Evolutionary conservation across 2,888 invertebrate species (phyloP).

Genomic region (Lathronympha strigana): DNA sequence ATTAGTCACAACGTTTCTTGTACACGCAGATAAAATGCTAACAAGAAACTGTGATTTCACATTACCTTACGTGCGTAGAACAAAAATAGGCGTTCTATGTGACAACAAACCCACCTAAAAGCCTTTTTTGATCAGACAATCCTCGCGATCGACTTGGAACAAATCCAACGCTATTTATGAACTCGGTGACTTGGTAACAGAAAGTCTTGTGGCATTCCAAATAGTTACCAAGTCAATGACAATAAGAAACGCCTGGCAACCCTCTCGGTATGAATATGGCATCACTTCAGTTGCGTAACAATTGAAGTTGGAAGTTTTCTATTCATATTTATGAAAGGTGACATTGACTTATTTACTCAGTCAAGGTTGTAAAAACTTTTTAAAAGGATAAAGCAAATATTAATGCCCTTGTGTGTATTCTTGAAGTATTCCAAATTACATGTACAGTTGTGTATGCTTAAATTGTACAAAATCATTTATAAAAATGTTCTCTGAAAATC

Average conservation of each 20-base stretch:
- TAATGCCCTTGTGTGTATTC: too few species aligned
- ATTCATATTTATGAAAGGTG: conserved; percentile 36
- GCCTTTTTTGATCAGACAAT: conserved; percentile 60
- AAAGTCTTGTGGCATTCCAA: conserved; percentile 54
- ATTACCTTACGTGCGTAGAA: neutral
- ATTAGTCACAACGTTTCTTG: too few species aligned
- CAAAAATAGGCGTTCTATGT: neutral
- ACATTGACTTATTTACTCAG: conserved; percentile 26
- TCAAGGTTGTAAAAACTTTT: conserved; percentile 23
- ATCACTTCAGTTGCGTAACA: conserved; percentile 27
- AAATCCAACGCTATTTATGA: conserved; percentile 71
- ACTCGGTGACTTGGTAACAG: conserved; percentile 53
- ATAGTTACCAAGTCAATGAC: conserved; percentile 48
- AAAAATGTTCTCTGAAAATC: too few species aligned
- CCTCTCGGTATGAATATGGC: conserved; percentile 31
- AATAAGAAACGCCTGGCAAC: conserved; percentile 38
- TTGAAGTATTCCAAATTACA: too few species aligned
- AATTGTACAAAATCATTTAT: too few species aligned
- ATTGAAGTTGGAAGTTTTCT: conserved; percentile 27
- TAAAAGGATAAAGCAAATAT: too few species aligned
- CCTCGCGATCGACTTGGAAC: conserved; percentile 62
- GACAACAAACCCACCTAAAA: conserved; percentile 50
- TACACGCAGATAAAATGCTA: too few species aligned
- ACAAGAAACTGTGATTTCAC: too few species aligned
- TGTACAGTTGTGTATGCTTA: too few species aligned